These are phyloP conservation scores for Sarcophaga bullata DNA, from an alignment of 1,140 invertebrate species.

Conservation along the genomic window DNA sequence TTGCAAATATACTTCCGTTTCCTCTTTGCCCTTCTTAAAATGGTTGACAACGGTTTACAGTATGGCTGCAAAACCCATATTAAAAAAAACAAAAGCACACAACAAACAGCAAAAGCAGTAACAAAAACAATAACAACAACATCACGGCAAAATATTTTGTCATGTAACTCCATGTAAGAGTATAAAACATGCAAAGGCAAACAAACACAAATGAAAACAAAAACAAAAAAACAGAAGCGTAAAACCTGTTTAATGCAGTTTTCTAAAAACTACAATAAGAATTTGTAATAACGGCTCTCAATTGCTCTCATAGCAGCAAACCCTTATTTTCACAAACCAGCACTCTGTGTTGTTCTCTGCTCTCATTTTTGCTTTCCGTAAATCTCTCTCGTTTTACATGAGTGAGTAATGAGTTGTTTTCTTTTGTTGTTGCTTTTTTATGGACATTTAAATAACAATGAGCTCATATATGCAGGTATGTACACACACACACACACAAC, in stretches of 20 bases:
- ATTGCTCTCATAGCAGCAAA: too few relatives aligned
- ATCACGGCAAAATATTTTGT: not conserved
- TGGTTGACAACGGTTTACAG: not conserved
- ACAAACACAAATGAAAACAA: not conserved
- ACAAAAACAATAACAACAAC: not conserved
- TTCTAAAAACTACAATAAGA: conserved; percentile 25
- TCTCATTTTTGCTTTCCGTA: not conserved
- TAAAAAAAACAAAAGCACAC: not conserved
- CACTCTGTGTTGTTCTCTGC: not conserved
- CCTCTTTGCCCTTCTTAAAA: conserved; percentile 29
- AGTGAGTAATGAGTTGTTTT: too few relatives aligned
- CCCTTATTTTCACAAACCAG: too few relatives aligned
- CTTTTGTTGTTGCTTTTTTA: not conserved
- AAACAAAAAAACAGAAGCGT: conserved; percentile 3
- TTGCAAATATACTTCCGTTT: conserved; percentile 36
- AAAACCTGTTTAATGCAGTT: conserved; percentile 38
- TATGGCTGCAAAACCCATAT: not conserved
- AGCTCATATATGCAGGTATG: not conserved
- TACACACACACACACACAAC: not conserved
- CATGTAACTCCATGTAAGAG: conserved; percentile 6
- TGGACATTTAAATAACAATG: not conserved
- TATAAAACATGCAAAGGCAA: not conserved
- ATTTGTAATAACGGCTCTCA: not conserved
- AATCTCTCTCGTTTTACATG: not conserved
- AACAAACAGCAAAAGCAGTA: not conserved